These are phyloP conservation scores for Etheostoma cragini DNA, from an alignment of 2,113 vertebrate genomes.

Conservation along the genomic window DNA sequence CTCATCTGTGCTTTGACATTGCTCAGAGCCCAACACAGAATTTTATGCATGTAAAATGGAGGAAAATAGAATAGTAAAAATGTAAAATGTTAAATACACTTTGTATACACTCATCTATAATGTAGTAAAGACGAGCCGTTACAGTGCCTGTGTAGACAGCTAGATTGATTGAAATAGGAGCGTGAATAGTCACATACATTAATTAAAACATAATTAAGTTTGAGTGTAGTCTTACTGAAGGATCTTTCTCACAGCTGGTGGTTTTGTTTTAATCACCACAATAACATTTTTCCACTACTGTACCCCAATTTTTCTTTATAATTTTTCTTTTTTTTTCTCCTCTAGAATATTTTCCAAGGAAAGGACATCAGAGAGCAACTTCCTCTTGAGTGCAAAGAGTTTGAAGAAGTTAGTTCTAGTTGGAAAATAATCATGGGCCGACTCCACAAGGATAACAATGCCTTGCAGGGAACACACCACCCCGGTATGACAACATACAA, in stretches of 20 bases:
- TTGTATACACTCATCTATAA: background rate
- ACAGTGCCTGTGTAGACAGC: too few species aligned
- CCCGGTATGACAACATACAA: constrained; percentile 79
- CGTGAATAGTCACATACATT: too few species aligned
- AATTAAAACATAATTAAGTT: too few species aligned
- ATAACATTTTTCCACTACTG: background rate
- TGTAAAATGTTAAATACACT: too few species aligned
- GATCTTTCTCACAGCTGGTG: too few species aligned
- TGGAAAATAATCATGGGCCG: constrained; percentile 88
- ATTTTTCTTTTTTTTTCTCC: background rate
- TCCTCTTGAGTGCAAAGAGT: constrained; percentile 86
- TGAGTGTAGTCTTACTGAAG: too few species aligned
- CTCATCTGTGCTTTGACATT: too few species aligned
- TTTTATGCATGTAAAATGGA: too few species aligned
- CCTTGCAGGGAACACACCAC: constrained; percentile 87
- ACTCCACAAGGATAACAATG: constrained; percentile 84
- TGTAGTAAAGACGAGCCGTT: background rate
- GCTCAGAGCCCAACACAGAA: too few species aligned
- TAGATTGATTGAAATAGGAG: too few species aligned
- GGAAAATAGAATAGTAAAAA: too few species aligned
- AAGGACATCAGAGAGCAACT: constrained; percentile 92
- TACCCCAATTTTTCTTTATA: background rate
- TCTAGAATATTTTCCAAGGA: constrained; percentile 91
- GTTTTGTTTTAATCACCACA: too few species aligned
- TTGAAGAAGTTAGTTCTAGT: constrained; percentile 84